Percentiles rank a stretch among this genome's conserved stretches.
Evolutionary conservation across 2,888 invertebrate genomes (phyloP).

Genomic region (Drosophila maculinotata): DNA sequence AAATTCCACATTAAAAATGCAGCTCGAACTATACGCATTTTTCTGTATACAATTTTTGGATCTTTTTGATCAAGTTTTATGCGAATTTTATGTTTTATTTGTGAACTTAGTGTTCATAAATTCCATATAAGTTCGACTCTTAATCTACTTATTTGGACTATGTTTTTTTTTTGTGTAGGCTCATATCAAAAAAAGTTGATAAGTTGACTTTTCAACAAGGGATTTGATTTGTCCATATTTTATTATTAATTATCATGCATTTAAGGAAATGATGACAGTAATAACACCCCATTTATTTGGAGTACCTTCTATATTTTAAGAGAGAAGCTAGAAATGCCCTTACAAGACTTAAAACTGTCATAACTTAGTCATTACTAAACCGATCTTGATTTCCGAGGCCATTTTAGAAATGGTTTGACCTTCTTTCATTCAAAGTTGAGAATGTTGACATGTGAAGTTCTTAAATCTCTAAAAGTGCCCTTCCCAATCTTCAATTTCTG

Average conservation of each 20-base stretch:
- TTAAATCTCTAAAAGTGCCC: too few species aligned
- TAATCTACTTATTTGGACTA: not conserved
- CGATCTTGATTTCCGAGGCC: too few species aligned
- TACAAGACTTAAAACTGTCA: too few species aligned
- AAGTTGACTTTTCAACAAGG: too few species aligned
- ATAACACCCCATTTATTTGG: not conserved
- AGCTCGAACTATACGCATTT: not conserved
- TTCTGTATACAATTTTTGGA: conserved; percentile 20
- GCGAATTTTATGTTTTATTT: conserved; percentile 47
- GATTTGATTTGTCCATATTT: not conserved
- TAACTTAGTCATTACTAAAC: too few species aligned
- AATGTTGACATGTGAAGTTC: too few species aligned
- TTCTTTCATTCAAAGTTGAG: too few species aligned
- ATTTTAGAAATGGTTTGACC: too few species aligned
- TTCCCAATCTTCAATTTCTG: too few species aligned
- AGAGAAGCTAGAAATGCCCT: not conserved
- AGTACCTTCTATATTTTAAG: not conserved
- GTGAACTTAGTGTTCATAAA: conserved; percentile 9
- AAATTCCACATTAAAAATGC: conserved; percentile 26
- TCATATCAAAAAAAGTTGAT: not conserved
- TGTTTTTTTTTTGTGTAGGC: not conserved
- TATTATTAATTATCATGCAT: too few species aligned
- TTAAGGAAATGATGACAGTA: not conserved
- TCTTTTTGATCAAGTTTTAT: conserved; percentile 35
- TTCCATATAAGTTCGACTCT: conserved; percentile 4